Evolutionary conservation across 2,113 vertebrate genomes (phyloP).

Genomic region (Notiomystis cincta): DNA sequence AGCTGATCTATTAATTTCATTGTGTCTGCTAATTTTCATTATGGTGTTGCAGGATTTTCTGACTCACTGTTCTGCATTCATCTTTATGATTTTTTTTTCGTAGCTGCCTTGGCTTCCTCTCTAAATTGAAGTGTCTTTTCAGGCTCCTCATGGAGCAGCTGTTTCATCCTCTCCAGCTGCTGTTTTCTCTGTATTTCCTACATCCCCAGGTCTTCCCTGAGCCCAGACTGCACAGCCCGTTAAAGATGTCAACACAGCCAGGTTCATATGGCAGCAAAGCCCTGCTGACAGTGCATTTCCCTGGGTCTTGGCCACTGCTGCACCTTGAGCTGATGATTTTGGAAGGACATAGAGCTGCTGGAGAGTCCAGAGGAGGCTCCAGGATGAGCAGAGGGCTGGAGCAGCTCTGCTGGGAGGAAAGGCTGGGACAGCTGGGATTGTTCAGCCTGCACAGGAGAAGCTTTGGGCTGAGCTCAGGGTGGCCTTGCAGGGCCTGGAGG

Average conservation of each 20-base stretch:
- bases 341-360: neutral
- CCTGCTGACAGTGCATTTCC: neutral
- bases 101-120: neutral
- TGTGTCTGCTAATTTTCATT: neutral
- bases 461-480: neutral
- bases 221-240: neutral
- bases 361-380: neutral
- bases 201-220: neutral
- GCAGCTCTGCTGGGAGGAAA: neutral
- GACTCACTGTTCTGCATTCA: neutral
- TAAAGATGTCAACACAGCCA: neutral
- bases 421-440: neutral
- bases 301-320: neutral
- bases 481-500: neutral
- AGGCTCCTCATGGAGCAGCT: neutral
- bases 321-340: neutral
- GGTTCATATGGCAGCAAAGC: neutral
- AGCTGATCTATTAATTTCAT: neutral
- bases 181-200: neutral
- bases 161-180: neutral
- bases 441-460: neutral
- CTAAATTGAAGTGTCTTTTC: neutral
- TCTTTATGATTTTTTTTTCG: neutral
- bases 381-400: neutral
- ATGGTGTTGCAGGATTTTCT: neutral